Evolutionary conservation across 2,888 invertebrate species (phyloP), one percentile per base, ranked within the genome.

Genomic region (Myopa tessellatipennis): DNA sequence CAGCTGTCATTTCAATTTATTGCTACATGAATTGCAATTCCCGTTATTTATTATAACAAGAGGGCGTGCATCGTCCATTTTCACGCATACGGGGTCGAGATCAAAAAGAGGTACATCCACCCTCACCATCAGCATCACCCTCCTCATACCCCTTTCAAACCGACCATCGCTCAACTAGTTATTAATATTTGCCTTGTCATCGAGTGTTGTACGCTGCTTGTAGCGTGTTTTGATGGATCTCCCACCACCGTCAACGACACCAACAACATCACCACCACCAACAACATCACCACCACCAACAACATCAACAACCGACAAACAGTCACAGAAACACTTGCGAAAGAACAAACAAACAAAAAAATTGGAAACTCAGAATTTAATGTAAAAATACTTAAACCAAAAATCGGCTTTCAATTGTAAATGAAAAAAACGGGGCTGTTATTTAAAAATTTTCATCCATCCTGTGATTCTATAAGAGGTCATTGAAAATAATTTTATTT

Each of bases 11-110:
- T 73, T 73, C 73, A 73, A 26, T 63, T 73, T 73, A 73, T 73
- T 73, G 63, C 73, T 73, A 73, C 73, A 63, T 73, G 73, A 73
- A 26, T 63, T 73, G 63, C 73, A 73, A 45, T 73, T 61, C 55
- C 8, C n/a, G 16, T 36, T 70, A 65, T 34, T 63, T 61, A 73
- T 63, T 16, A 73, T 61, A 73, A 73, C 73, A 45, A 58, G 45
- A 61, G 72, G 72, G 72, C 73, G 73, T 63, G 50, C 50, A 50
- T 61, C n/a, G 61, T 4, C 50, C 63, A 40, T 72, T 72, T 72
- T 60, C 72, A 60, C 60, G 58, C 72, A 58, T 55, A 61, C 61
- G 26, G n/a, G 61, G 18, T 26, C 26, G 7, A 61, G 61, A 18
- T 18, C 61, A 5, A 61, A 58, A 61, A 26, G 61, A 6, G 55